A percentile compares a stretch with the other conserved stretches of the same genome.
These are phyloP conservation scores for Aphis craccivora DNA, from an alignment of 1,140 invertebrate species.

Conservation along the genomic window DNA sequence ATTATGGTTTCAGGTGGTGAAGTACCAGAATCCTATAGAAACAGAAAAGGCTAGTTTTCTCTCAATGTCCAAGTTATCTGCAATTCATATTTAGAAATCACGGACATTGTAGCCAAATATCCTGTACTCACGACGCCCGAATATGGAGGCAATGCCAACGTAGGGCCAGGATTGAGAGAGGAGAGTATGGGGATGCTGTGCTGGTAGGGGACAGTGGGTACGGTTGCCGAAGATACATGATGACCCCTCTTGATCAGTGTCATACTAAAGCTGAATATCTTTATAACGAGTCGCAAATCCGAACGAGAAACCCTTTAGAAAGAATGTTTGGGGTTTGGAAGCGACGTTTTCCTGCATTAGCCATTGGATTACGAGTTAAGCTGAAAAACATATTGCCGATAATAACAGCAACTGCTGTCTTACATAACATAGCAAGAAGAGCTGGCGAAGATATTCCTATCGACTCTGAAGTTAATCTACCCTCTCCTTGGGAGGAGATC, in stretches of 20 bases:
- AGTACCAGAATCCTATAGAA: slow-evolving; percentile 64
- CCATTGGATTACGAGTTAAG: slow-evolving; percentile 61
- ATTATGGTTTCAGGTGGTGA: slow-evolving; percentile 61
- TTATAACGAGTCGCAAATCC: slow-evolving; percentile 61
- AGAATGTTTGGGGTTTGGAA: slow-evolving; percentile 64
- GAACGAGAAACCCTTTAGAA: slow-evolving; percentile 64
- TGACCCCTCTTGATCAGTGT: not conserved
- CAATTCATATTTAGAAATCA: slow-evolving; percentile 63
- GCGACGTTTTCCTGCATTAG: slow-evolving; percentile 63
- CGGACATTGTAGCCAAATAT: slow-evolving; percentile 64
- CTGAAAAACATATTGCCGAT: slow-evolving; percentile 61
- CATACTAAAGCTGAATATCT: slow-evolving; percentile 45
- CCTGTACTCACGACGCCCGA: slow-evolving; percentile 63
- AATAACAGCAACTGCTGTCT: slow-evolving; percentile 64
- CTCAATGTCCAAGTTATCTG: slow-evolving; percentile 65
- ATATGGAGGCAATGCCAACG: slow-evolving; percentile 62
- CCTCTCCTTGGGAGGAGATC: not conserved
- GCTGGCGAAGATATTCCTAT: slow-evolving; percentile 15
- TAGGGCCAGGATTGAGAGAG: slow-evolving; percentile 53
- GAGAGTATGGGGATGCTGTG: not conserved
- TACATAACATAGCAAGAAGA: slow-evolving; percentile 64
- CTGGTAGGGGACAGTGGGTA: slow-evolving; percentile 61
- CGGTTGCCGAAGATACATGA: slow-evolving; percentile 13
- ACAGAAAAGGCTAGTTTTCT: slow-evolving; percentile 65
- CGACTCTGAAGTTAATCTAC: not conserved